Percentiles rank a stretch among this genome's conserved stretches.
These are phyloP conservation scores for Megalonaias nervosa DNA, from an alignment of 1,140 invertebrate genomes.

Conservation along the genomic window DNA sequence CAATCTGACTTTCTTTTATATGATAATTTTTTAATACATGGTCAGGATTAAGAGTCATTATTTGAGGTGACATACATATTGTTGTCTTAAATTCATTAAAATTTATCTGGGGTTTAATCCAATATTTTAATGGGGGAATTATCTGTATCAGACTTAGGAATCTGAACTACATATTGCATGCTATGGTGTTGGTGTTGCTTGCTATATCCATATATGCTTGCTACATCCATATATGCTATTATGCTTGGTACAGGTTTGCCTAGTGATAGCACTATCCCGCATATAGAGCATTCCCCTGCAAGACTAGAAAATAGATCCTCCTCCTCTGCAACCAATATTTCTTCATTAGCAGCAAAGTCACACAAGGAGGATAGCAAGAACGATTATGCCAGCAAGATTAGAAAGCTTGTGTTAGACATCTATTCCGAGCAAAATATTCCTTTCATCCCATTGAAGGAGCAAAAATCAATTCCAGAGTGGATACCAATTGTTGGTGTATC, in stretches of 20 bases:
- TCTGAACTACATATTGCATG: no score
- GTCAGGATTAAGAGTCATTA: no score
- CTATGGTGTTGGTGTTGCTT: no score
- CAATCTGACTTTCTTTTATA: no score
- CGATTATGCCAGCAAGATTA: slow-evolving; percentile 18
- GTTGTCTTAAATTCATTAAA: no score
- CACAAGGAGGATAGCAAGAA: background rate
- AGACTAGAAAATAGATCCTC: background rate
- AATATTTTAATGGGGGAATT: no score
- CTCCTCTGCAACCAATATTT: background rate
- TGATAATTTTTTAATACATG: no score
- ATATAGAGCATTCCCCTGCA: background rate
- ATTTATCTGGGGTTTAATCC: no score
- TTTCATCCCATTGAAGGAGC: slow-evolving; percentile 16
- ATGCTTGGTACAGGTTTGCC: background rate
- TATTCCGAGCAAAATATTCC: slow-evolving; percentile 31
- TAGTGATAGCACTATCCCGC: background rate
- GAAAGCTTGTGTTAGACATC: slow-evolving; percentile 27
- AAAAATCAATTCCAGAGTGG: slow-evolving; percentile 24
- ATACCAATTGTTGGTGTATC: slow-evolving; percentile 16
- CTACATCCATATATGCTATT: background rate
- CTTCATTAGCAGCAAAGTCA: background rate
- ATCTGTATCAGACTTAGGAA: no score
- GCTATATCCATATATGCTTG: background rate
- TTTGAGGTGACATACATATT: no score